Conservation (phyloP, 53 echinoderm and acorn worm genomes). For the Glandiceps talaboti region DNA sequence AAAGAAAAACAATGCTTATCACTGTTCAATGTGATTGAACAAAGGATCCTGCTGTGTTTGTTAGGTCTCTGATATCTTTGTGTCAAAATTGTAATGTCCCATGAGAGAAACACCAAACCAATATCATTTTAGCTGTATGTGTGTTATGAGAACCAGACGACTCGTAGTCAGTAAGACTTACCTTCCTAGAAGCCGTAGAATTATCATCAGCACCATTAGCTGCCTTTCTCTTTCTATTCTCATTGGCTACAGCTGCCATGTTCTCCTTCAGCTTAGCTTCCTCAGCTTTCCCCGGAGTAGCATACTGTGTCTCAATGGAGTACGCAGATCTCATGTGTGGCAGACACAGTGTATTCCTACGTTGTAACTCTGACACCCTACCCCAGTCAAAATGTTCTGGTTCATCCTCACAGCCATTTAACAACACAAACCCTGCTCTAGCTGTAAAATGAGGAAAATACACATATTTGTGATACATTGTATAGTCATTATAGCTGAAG, state of each 20-base stretch:
- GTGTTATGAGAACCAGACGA: no score
- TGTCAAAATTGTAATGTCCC: no score
- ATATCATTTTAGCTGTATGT: no score
- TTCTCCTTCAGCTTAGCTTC: constrained; percentile 12
- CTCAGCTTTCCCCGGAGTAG: constrained; percentile 13
- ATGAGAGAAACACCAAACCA: no score
- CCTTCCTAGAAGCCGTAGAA: neutral
- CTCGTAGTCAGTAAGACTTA: no score
- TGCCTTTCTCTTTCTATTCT: neutral
- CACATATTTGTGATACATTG: no score
- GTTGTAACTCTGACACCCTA: constrained; percentile 64
- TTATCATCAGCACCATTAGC: neutral
- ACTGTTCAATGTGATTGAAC: no score
- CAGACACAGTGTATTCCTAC: constrained; percentile 79
- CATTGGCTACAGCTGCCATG: no score
- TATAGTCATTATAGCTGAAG: no score
- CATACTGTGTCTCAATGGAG: constrained; percentile 73
- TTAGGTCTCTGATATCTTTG: no score
- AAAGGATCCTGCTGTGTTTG: no score
- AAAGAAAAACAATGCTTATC: no score
- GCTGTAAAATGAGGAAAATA: constrained; percentile 9
- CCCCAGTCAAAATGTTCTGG: constrained; percentile 73
- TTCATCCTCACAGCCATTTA: constrained; percentile 48
- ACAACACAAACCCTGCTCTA: constrained; percentile 47
- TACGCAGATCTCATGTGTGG: constrained; percentile 77